phyloP scores from a whole-genome alignment of 1,140 invertebrate genomes.

The Monomorium pharaonis region DNA sequence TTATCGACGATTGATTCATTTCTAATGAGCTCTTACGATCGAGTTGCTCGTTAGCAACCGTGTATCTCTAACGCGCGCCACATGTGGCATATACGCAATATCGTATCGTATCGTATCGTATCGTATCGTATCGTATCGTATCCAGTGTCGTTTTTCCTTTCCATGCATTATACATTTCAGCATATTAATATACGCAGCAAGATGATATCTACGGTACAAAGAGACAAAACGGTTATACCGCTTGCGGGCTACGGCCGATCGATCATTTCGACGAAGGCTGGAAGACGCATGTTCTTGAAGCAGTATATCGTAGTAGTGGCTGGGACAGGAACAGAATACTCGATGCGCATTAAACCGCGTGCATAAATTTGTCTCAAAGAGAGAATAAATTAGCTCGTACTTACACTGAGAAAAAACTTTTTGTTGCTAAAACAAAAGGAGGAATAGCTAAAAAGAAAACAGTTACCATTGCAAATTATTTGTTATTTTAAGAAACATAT shows the following conservation, averaged over 20 bases:
- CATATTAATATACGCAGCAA: slow-evolving; percentile 66
- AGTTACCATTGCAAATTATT: too few relatives aligned
- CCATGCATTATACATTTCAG: slow-evolving; percentile 65
- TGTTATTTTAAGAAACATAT: too few relatives aligned
- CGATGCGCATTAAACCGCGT: background rate
- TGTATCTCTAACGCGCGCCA: slow-evolving; percentile 49
- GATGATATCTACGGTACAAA: slow-evolving; percentile 61
- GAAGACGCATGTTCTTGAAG: slow-evolving; percentile 33
- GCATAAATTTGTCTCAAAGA: background rate
- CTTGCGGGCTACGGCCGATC: slow-evolving; percentile 52
- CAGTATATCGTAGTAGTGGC: slow-evolving; percentile 35
- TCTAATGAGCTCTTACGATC: slow-evolving; percentile 67
- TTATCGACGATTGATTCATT: slow-evolving; percentile 71
- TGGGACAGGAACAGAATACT: slow-evolving; percentile 29
- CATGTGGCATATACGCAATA: slow-evolving; percentile 14
- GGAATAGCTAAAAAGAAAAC: too few relatives aligned
- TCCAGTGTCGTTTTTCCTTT: slow-evolving; percentile 62
- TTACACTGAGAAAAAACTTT: too few relatives aligned
- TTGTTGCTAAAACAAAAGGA: too few relatives aligned
- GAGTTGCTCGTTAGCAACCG: slow-evolving; percentile 67
- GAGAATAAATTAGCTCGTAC: slow-evolving; percentile 33
- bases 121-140: slow-evolving; percentile 20
- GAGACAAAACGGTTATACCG: slow-evolving; percentile 69
- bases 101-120: slow-evolving; percentile 3
- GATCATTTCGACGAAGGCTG: slow-evolving; percentile 66